Evolutionary conservation across 1,140 invertebrate species (phyloP).

Genomic region (Cotesia typhae): DNA sequence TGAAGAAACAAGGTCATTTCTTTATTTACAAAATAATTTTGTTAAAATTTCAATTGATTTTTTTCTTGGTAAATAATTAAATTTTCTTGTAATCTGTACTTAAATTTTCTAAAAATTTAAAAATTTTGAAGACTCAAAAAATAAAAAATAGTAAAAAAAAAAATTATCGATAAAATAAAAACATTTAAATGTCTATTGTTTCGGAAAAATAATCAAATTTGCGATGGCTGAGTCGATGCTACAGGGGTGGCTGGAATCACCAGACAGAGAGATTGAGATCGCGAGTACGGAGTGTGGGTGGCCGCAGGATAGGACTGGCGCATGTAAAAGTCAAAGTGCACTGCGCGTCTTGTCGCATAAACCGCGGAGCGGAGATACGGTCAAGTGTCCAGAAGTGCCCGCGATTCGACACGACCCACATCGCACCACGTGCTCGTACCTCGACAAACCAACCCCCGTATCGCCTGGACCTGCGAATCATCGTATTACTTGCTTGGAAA

Average conservation of each 20-base stretch:
- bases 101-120: too few species aligned
- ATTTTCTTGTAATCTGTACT: too few species aligned
- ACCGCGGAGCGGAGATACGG: constrained; percentile 4
- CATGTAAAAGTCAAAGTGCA: constrained; percentile 18
- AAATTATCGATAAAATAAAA: too few species aligned
- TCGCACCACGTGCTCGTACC: not conserved
- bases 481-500: not conserved
- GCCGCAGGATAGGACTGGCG: not conserved
- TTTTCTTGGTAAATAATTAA: too few species aligned
- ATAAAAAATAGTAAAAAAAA: too few species aligned
- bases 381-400: not conserved
- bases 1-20: too few species aligned
- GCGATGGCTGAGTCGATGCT: constrained; percentile 8
- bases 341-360: constrained; percentile 2
- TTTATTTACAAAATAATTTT: too few species aligned
- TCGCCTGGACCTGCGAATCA: not conserved
- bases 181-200: too few species aligned
- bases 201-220: too few species aligned
- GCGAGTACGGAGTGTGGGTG: not conserved
- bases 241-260: constrained; percentile 19
- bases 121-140: too few species aligned
- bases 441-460: not conserved
- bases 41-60: too few species aligned
- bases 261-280: not conserved
- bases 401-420: not conserved